A percentile compares a stretch with the other conserved stretches of the same genome.
Conservation (phyloP, 2,888 invertebrate species). For the Drosophila cyrtoloma region DNA sequence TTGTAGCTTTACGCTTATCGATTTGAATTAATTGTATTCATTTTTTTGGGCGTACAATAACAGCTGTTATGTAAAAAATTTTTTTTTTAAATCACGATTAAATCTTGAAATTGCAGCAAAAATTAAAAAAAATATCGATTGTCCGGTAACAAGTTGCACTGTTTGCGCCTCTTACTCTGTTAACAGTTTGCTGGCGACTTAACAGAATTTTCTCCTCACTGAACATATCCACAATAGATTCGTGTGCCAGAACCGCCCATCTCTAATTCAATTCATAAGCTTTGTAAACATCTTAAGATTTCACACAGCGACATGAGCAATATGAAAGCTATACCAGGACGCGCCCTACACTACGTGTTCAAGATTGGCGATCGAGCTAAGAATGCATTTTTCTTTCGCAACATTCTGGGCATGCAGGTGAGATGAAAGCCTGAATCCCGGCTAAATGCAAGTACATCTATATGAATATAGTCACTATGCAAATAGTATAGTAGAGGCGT, state of each 20-base stretch:
- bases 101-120: background rate
- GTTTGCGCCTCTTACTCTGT: background rate
- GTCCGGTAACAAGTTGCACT: background rate
- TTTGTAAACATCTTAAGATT: constrained; percentile 18
- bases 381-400: constrained; percentile 94
- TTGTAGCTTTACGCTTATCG: background rate
- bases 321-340: constrained; percentile 87
- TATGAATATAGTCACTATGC: background rate
- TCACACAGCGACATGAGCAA: background rate
- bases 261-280: constrained; percentile 4
- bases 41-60: background rate
- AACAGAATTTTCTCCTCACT: constrained; percentile 23
- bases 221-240: background rate
- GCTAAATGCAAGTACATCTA: background rate
- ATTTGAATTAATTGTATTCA: background rate
- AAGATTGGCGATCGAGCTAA: constrained; percentile 96
- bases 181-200: constrained; percentile 1
- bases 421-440: constrained; percentile 57
- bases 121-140: background rate
- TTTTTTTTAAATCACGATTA: background rate
- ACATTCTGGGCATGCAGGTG: constrained; percentile 98
- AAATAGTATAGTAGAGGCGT: too few species aligned
- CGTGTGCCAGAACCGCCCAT: background rate
- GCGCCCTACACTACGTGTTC: constrained; percentile 98
- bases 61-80: background rate